Evolutionary conservation across 2,113 vertebrate species (phyloP).

Genomic region (Ondatra zibethicus): DNA sequence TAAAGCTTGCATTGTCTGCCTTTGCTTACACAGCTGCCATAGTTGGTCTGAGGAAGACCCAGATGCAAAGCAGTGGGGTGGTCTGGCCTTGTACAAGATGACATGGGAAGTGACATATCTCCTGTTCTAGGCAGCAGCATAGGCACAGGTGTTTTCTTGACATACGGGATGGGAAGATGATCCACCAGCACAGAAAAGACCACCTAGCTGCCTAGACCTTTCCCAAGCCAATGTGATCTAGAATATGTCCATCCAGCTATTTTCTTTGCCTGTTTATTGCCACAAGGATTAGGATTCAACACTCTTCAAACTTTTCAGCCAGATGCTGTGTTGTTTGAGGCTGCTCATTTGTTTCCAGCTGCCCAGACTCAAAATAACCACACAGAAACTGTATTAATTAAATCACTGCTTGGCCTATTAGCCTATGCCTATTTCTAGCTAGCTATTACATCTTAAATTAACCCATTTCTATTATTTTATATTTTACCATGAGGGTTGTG

Average conservation of each 20-base stretch:
- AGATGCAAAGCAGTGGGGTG: background rate
- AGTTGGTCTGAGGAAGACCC: background rate
- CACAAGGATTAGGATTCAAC: background rate
- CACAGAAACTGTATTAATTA: no score
- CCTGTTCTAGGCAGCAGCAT: background rate
- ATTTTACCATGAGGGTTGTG: no score
- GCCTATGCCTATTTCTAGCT: no score
- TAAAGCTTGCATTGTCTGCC: background rate
- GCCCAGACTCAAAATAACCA: no score
- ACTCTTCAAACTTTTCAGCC: background rate
- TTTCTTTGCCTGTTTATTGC: background rate
- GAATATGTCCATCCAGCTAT: background rate
- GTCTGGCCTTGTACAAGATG: background rate
- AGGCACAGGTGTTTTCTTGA: background rate
- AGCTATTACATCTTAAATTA: no score
- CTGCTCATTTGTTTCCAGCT: no score
- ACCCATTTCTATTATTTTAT: no score
- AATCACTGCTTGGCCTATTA: no score
- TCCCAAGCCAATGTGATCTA: background rate
- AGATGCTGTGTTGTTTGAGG: background rate
- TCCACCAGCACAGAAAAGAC: background rate
- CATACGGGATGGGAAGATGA: background rate
- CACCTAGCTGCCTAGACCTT: no score
- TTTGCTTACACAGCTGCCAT: background rate
- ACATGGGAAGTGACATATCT: background rate